phyloP scores from a whole-genome alignment of 2,888 invertebrate genomes.

The Coelogynopora nodosa region DNA sequence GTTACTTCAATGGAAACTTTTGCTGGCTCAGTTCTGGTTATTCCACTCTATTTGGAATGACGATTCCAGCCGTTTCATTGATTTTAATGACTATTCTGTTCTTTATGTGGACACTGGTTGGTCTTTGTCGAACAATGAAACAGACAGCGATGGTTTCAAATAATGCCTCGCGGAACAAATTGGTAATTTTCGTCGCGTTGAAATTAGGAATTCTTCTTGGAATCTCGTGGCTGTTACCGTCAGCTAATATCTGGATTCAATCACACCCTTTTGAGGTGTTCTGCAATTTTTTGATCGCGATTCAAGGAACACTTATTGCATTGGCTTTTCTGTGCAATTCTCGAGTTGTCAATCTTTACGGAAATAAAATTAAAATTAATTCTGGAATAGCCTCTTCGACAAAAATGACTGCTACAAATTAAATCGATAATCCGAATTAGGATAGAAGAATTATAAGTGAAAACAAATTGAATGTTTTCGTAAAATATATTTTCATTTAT shows the following conservation, averaged over 20 bases:
- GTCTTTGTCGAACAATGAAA: background rate
- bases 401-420: no score
- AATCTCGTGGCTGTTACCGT: background rate
- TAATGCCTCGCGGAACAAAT: background rate
- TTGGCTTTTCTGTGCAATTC: background rate
- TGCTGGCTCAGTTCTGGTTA: background rate
- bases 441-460: no score
- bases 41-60: background rate
- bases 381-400: no score
- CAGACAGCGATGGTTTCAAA: background rate
- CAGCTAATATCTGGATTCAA: background rate
- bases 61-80: background rate
- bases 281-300: slow-evolving; percentile 26
- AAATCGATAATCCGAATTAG: no score
- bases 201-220: slow-evolving; percentile 15
- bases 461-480: no score
- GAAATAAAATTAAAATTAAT: no score
- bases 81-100: background rate
- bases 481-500: no score
- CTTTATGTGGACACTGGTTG: background rate
- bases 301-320: background rate
- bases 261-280: background rate
- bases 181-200: background rate
- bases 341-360: background rate
- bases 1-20: background rate